Percentiles rank a stretch among this genome's conserved stretches.
These are phyloP conservation scores for Toxostoma redivivum DNA, from an alignment of 2,113 vertebrate species.

Conservation along the genomic window DNA sequence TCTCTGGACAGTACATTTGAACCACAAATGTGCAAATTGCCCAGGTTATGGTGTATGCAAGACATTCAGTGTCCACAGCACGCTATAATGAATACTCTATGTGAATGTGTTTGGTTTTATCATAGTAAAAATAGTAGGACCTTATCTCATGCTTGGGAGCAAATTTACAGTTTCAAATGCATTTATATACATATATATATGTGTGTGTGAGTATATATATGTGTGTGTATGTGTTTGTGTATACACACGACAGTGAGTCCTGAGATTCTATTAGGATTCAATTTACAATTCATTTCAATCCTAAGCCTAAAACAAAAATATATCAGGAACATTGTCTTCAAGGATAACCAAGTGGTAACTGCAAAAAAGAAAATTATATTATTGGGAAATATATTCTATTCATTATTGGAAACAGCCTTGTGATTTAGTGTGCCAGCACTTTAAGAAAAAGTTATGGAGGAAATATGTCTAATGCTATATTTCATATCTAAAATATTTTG, in stretches of 20 bases:
- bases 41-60: background rate
- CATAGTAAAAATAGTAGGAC: background rate
- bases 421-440: background rate
- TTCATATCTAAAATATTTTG: background rate
- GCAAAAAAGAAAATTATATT: background rate
- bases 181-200: background rate
- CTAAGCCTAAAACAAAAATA: background rate
- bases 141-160: background rate
- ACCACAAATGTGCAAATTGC: background rate
- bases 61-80: background rate
- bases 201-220: fast-evolving
- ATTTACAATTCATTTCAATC: background rate
- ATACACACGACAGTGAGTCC: background rate
- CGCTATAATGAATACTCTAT: background rate
- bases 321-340: background rate
- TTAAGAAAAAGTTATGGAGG: background rate
- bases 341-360: background rate
- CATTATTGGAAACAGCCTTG: background rate
- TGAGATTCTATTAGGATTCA: constrained; percentile 1
- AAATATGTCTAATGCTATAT: background rate
- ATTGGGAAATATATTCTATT: background rate
- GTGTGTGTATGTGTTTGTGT: background rate
- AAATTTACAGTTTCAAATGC: background rate
- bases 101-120: background rate
- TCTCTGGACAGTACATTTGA: background rate